These are phyloP conservation scores for Papilio demoleus DNA, from an alignment of 2,888 invertebrate genomes.

Conservation along the genomic window DNA sequence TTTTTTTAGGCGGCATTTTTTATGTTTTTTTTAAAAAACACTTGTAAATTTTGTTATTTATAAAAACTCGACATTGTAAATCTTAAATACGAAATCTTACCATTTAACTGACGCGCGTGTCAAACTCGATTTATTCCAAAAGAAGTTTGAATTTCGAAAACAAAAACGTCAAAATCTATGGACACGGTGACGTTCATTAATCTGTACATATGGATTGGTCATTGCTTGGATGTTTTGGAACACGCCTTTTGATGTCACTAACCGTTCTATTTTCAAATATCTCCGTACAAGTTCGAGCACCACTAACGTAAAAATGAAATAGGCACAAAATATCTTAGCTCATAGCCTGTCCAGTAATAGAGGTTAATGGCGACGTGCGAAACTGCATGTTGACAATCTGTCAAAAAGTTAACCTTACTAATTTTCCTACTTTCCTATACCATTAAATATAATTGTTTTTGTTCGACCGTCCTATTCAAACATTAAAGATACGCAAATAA, in stretches of 20 bases:
- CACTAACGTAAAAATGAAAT: no score
- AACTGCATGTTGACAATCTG: not conserved
- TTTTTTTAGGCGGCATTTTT: slow-evolving; percentile 69
- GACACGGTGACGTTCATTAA: slow-evolving; percentile 19
- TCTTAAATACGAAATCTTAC: slow-evolving; percentile 47
- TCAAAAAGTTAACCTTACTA: not conserved
- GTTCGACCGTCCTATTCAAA: no score
- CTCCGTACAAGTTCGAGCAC: no score
- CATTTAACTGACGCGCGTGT: slow-evolving; percentile 43
- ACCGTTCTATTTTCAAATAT: no score
- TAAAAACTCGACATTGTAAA: slow-evolving; percentile 48
- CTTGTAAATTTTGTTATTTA: slow-evolving; percentile 43
- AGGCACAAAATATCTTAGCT: no score
- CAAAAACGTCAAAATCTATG: slow-evolving; percentile 31
- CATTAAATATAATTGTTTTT: not conserved
- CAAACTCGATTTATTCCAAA: slow-evolving; percentile 30
- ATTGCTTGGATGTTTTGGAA: no score
- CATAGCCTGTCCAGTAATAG: no score
- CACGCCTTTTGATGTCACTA: not conserved
- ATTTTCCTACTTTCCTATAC: not conserved
- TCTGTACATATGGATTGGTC: not conserved
- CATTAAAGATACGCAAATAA: no score
- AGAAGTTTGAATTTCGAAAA: slow-evolving; percentile 43
- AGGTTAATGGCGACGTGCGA: not conserved
- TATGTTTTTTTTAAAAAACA: slow-evolving; percentile 43